Evolutionary conservation across 2,888 invertebrate species (phyloP).

Genomic region (Oscheius myriophilus): DNA sequence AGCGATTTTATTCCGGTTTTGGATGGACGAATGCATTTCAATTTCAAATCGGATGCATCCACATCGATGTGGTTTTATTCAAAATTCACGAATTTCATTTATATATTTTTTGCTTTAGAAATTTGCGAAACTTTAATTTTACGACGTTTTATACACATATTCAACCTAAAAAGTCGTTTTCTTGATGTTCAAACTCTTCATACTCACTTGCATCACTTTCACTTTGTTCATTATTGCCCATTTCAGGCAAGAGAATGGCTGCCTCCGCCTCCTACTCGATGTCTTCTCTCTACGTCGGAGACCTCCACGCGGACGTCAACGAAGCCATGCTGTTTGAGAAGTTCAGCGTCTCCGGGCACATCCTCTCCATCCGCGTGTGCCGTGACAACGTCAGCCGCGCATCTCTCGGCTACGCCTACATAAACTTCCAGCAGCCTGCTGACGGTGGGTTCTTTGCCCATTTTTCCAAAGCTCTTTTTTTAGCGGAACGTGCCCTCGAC

Average conservation of each 20-base stretch:
- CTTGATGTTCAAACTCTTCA: no score
- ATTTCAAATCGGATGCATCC: no score
- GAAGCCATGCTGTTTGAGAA: conserved; percentile 99
- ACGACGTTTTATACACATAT: no score
- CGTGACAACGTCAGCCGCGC: conserved; percentile 96
- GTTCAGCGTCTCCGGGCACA: conserved; percentile 97
- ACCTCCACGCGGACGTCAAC: conserved; percentile 95
- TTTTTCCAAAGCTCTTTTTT: conserved; percentile 27
- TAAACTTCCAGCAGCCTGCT: conserved; percentile 98
- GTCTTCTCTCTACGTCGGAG: conserved; percentile 98
- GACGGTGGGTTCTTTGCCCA: conserved; percentile 83
- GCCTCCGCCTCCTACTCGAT: conserved; percentile 75
- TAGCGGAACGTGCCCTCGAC: conserved; percentile 95
- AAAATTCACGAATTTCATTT: no score
- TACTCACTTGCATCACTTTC: no score
- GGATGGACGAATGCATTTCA: no score
- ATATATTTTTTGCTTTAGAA: no score
- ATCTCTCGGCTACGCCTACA: conserved; percentile 98
- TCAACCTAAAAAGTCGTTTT: no score
- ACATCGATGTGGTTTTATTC: no score
- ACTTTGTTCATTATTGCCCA: no score
- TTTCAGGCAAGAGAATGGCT: conserved; percentile 31
- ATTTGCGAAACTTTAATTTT: no score
- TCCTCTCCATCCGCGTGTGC: conserved; percentile 97
- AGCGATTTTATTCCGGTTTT: no score